These are phyloP conservation scores for Drosophila busckii DNA, from an alignment of 1,140 invertebrate species.

Conservation along the genomic window DNA sequence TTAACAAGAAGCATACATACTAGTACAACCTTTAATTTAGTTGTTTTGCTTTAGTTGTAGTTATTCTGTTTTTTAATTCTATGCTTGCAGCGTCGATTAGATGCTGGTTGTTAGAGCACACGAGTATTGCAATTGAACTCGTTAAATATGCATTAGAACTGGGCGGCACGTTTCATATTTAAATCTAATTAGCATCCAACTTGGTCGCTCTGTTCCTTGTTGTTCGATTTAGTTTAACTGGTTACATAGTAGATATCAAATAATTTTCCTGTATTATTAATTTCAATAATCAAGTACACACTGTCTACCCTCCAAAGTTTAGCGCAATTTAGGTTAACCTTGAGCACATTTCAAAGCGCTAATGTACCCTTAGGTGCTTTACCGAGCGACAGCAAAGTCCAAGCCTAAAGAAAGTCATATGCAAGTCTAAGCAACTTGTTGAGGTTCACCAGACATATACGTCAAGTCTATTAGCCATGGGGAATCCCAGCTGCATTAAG, in stretches of 20 bases:
- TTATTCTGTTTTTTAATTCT: slow-evolving; percentile 11
- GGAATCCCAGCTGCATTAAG: too few relatives aligned
- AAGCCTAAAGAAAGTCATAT: too few relatives aligned
- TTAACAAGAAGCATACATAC: slow-evolving; percentile 14
- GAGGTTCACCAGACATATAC: too few relatives aligned
- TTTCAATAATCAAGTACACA: slow-evolving; percentile 20
- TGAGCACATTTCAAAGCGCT: too few relatives aligned
- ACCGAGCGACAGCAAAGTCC: too few relatives aligned
- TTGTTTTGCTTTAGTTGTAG: slow-evolving; percentile 14
- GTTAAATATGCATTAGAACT: slow-evolving; percentile 58
- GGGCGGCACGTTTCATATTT: slow-evolving; percentile 52
- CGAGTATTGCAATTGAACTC: slow-evolving; percentile 49
- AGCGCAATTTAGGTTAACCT: too few relatives aligned
- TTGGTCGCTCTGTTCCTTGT: slow-evolving; percentile 55
- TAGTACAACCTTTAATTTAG: slow-evolving; percentile 7
- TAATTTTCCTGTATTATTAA: slow-evolving; percentile 46
- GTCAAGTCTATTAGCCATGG: too few relatives aligned
- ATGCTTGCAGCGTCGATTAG: neutral
- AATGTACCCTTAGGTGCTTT: too few relatives aligned
- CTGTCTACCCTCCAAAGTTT: too few relatives aligned
- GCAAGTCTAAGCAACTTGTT: too few relatives aligned
- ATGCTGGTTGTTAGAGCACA: slow-evolving; percentile 11
- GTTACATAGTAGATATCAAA: slow-evolving; percentile 3
- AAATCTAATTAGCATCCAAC: slow-evolving; percentile 55
- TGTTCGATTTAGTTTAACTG: slow-evolving; percentile 30